These are phyloP conservation scores for Cacatua alba DNA, from an alignment of 2,113 vertebrate genomes.

Conservation along the genomic window DNA sequence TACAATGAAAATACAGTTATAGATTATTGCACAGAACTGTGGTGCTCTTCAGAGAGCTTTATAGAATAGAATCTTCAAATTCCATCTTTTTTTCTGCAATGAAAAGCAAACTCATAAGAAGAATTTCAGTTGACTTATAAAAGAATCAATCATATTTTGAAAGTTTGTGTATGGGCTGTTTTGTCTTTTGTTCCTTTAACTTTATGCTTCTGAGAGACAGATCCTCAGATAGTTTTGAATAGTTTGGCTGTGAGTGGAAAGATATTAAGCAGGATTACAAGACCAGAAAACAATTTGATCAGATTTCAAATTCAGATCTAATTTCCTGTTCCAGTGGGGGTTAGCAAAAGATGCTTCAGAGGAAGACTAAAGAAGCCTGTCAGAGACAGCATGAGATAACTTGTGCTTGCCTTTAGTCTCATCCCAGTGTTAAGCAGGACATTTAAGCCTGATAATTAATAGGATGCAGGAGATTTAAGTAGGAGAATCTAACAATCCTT, in stretches of 20 bases:
- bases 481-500: background rate
- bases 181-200: constrained; percentile 18
- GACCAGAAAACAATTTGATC: background rate
- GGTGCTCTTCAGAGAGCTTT: constrained; percentile 49
- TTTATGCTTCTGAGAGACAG: background rate
- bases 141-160: constrained; percentile 56
- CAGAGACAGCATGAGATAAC: background rate
- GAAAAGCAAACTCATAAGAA: constrained; percentile 56
- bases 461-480: background rate
- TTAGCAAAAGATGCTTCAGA: background rate
- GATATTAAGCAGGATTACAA: background rate
- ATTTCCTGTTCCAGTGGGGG: background rate
- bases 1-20: constrained; percentile 61
- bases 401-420: background rate
- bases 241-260: background rate
- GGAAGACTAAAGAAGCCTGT: background rate
- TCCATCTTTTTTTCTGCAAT: constrained; percentile 33
- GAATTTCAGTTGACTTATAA: constrained; percentile 40
- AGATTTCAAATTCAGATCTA: background rate
- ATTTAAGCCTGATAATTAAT: background rate
- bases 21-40: constrained; percentile 49
- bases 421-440: background rate
- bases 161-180: constrained; percentile 19
- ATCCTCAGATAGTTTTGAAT: constrained; percentile 1
- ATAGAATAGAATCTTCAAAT: constrained; percentile 57